Evolutionary conservation across 1,140 invertebrate species (phyloP).

Genomic region (Riptortus pedestris): DNA sequence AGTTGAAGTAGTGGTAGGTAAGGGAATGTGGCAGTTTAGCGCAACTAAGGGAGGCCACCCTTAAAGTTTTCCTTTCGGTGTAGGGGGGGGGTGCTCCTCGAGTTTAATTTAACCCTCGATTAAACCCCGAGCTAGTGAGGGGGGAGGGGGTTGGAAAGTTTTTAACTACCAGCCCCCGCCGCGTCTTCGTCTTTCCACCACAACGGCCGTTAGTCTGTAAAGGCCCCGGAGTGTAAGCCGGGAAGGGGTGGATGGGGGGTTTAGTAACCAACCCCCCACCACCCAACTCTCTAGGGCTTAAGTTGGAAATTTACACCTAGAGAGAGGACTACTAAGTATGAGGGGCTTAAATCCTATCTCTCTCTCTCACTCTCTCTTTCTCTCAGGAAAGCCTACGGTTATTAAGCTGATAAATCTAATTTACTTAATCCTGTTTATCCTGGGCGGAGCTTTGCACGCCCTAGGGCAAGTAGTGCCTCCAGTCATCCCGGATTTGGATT

Average conservation of each 20-base stretch:
- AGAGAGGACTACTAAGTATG: neutral
- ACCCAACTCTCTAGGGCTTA: neutral
- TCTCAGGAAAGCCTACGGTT: neutral
- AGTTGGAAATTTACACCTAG: neutral
- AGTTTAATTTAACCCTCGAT: neutral
- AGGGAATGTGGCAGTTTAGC: neutral
- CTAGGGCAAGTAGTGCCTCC: too few relatives aligned
- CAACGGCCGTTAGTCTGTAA: neutral
- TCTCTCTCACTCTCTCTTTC: neutral
- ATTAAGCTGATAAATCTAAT: conserved; percentile 2
- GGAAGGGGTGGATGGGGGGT: too few relatives aligned
- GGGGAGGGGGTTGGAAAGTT: neutral
- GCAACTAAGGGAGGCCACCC: neutral
- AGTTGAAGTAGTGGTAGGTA: too few relatives aligned
- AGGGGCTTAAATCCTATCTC: neutral
- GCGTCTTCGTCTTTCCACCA: neutral
- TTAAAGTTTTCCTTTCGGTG: neutral
- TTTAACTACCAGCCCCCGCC: neutral
- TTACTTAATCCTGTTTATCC: neutral
- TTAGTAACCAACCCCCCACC: neutral
- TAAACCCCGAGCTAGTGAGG: neutral
- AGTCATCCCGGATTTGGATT: too few relatives aligned
- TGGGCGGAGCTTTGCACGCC: too few relatives aligned
- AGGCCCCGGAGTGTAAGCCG: neutral
- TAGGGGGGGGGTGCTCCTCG: neutral